Conservation (phyloP, 1,140 invertebrate species). For the Drosophila seguyi region DNA sequence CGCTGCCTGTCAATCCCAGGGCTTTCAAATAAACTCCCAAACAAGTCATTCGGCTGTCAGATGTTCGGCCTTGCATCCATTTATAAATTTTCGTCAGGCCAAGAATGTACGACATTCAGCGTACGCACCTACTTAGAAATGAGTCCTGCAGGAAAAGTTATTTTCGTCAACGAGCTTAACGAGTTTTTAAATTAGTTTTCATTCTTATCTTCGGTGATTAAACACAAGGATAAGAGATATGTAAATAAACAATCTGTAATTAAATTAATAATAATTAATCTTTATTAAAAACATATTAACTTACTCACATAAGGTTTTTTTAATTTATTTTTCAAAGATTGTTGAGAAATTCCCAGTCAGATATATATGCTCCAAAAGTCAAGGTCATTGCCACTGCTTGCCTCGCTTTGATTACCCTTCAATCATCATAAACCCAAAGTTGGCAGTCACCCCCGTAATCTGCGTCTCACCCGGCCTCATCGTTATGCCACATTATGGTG, state of each 20-base stretch:
- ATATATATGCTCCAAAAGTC: neutral
- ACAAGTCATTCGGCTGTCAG: conserved; percentile 18
- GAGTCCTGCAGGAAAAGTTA: conserved; percentile 14
- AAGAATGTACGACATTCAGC: conserved; percentile 8
- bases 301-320: neutral
- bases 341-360: neutral
- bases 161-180: conserved; percentile 22
- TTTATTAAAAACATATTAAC: neutral
- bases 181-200: conserved; percentile 10
- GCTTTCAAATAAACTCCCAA: conserved; percentile 38
- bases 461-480: conserved; percentile 39
- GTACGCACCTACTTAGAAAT: conserved; percentile 3
- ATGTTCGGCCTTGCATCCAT: neutral
- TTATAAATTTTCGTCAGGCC: conserved; percentile 6
- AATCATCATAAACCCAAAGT: conserved; percentile 61
- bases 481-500: conserved; percentile 46
- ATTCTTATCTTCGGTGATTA: neutral
- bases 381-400: conserved; percentile 60
- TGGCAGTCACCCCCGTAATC: conserved; percentile 8
- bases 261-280: neutral
- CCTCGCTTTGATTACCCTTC: conserved; percentile 63
- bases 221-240: too few species aligned
- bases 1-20: conserved; percentile 3
- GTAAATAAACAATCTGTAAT: too few species aligned
- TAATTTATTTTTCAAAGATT: too few species aligned